Base-by-base conservation (phyloP, 1,140 invertebrate genomes). In the Brachionus plicatilis region DNA sequence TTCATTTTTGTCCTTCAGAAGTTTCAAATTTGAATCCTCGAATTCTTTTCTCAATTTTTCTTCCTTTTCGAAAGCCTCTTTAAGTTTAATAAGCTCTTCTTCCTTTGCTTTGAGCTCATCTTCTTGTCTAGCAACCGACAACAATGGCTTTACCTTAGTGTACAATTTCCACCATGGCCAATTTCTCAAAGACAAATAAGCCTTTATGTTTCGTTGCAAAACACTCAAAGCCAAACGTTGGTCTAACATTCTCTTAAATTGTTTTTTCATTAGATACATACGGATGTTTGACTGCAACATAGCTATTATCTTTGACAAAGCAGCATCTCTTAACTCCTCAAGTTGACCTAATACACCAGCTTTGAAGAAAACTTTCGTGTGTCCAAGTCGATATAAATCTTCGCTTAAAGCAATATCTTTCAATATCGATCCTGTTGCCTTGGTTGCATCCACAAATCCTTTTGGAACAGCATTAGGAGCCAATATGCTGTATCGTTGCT, bases 141-240 rank as follows among this genome's bases (percentile, higher is more conserved):
- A 94, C 87, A 98, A 93, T 89, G 97, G 97, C 92, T 97, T 98
- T 92, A 99, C 95, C 86, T 91, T 97, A 92, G 95, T 94, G 95
- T 96, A 99, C 92, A 99, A 91, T 91, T 97, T 97, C 95, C 96
- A 99, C 98, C 98, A 99, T 87, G 95, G 93, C 98, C 97, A 99
- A 91, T 96, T 99, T 90, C 97, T 95, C 86, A 99, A 92, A 89
- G 95, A 93, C 90, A 99, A 93, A 93, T 98, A 99, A 90, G 95
- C 97, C 90, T 97, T 94, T 92, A 99, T 93, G 92, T 99, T 99
- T 88, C 98, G 93, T 92, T 99, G 98, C 88, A 99, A 96, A 87
- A 99, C 94, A 91, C 96, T 94, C 88, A 99, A 92, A 87, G 96
- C 96, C 89, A 97, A 90, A 93, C 96, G 95, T 92, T 99, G 96